These are phyloP conservation scores for Crossoptilon crossoptilon DNA, from an alignment of 2,797 vertebrate species.

Conservation along the genomic window DNA sequence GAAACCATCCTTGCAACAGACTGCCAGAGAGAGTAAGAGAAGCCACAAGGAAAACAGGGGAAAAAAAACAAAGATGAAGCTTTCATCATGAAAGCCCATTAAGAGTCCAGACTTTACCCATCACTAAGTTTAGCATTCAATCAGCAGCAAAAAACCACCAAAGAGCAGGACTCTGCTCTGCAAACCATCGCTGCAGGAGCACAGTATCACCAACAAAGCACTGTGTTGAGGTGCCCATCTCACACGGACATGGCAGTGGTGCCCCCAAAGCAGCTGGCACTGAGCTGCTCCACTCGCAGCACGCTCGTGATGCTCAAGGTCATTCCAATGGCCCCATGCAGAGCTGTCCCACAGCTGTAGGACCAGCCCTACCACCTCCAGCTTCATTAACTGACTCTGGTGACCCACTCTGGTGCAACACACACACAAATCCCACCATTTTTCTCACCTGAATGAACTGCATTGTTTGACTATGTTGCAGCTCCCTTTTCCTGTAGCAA, in stretches of 20 bases:
- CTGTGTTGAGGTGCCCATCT: too few species aligned
- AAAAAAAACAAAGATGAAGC: background rate
- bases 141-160: background rate
- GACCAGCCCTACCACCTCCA: background rate
- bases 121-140: rapidly evolving
- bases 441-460: background rate
- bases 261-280: background rate
- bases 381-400: background rate
- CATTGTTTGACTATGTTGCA: background rate
- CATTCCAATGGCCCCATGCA: background rate
- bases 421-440: background rate
- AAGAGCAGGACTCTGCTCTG: background rate
- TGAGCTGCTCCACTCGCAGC: background rate
- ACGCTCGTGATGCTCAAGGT: background rate
- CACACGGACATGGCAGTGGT: rapidly evolving
- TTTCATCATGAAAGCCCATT: background rate
- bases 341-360: background rate
- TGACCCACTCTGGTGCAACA: rapidly evolving
- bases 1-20: background rate
- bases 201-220: background rate
- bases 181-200: background rate
- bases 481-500: background rate
- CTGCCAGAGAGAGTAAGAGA: background rate
- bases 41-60: background rate
- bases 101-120: background rate